Conservation (phyloP, 2,888 invertebrate species). For the Agriopis marginaria region DNA sequence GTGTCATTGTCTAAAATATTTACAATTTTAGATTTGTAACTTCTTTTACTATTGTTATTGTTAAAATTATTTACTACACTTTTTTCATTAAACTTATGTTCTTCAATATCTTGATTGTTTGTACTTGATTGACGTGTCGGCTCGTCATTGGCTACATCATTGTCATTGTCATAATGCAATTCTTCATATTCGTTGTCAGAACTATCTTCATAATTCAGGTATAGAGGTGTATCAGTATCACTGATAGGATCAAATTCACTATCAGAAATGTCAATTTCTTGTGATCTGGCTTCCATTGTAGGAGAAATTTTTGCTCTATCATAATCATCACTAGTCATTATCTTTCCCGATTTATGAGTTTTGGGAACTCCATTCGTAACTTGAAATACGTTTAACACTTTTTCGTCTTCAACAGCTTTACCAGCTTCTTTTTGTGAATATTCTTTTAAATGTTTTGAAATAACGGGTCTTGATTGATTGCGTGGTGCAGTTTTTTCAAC, state of each 20-base stretch:
- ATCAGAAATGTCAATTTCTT: not conserved
- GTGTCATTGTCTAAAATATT: not conserved
- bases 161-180: not conserved
- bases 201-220: not conserved
- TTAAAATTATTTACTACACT: not conserved
- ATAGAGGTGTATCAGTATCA: not conserved
- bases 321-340: not conserved
- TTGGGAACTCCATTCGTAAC: not conserved
- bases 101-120: not conserved
- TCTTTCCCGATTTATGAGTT: not conserved
- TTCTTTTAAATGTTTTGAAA: not conserved
- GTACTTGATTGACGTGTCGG: not conserved
- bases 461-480: not conserved
- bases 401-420: not conserved
- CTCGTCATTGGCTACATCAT: not conserved
- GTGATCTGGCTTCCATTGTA: not conserved
- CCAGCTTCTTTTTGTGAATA: not conserved
- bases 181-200: not conserved
- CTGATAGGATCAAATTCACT: not conserved
- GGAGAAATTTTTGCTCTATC: not conserved
- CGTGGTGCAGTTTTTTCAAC: not conserved
- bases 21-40: not conserved
- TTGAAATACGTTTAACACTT: not conserved
- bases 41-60: not conserved
- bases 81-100: not conserved